Conservation (phyloP, 2,797 vertebrate genomes). For the Cichlasoma orientale region DNA sequence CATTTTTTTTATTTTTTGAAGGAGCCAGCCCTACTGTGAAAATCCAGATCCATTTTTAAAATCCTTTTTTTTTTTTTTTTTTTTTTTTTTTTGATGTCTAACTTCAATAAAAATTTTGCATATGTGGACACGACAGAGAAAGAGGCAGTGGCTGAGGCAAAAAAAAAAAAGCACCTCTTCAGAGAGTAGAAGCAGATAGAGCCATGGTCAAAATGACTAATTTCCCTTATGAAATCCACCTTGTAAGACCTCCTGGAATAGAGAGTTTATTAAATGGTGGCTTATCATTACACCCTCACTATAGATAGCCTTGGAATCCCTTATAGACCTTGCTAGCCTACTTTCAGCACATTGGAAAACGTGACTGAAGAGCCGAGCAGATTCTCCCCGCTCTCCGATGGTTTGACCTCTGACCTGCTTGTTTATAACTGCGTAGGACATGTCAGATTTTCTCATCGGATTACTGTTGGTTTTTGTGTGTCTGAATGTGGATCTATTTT, state of each 20-base stretch:
- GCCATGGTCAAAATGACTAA: conserved; percentile 57
- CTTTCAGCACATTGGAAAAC: conserved; percentile 42
- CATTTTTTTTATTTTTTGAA: not conserved
- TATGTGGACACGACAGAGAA: conserved; percentile 12
- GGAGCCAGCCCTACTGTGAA: not conserved
- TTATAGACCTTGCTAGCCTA: conserved; percentile 52
- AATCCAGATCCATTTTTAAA: not conserved
- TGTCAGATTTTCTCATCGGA: conserved; percentile 4
- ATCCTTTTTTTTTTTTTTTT: not conserved
- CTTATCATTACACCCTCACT: conserved; percentile 54
- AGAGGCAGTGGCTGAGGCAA: not conserved
- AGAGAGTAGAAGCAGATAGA: conserved; percentile 48
- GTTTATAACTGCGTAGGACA: conserved; percentile 17
- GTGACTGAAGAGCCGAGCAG: conserved; percentile 14
- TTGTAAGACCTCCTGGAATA: conserved; percentile 54
- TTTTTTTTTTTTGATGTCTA: not conserved
- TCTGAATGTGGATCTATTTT: not conserved
- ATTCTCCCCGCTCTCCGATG: not conserved
- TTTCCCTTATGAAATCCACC: conserved; percentile 57
- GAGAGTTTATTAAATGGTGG: conserved; percentile 44
- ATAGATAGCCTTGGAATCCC: conserved; percentile 67
- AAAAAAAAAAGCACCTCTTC: conserved; percentile 7
- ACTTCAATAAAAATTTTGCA: not conserved
- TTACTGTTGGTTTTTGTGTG: not conserved
- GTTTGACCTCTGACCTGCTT: conserved; percentile 43